phyloP scores from a whole-genome alignment of 2,113 vertebrate species.

The Cyanoderma ruficeps region DNA sequence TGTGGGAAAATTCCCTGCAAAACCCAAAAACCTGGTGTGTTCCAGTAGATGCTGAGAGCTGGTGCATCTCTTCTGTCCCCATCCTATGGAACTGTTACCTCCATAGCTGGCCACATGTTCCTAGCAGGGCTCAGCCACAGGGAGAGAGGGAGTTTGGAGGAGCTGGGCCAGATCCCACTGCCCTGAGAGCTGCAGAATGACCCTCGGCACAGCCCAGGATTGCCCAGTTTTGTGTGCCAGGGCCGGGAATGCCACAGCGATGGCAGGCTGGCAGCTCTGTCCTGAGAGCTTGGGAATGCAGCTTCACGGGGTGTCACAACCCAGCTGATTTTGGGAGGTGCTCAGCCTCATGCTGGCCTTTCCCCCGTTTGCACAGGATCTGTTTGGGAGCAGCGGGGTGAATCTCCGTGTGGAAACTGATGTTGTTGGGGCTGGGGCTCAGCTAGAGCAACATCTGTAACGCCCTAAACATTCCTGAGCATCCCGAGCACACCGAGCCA shows the following conservation, averaged over 20 bases:
- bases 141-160: neutral
- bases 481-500: neutral
- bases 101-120: accelerated
- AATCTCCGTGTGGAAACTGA: neutral
- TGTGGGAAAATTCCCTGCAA: neutral
- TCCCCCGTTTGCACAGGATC: neutral
- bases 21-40: neutral
- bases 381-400: neutral
- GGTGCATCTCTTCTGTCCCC: accelerated
- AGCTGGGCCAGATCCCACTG: neutral
- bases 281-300: neutral
- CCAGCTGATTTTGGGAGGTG: neutral
- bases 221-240: neutral
- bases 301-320: accelerated
- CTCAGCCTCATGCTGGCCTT: neutral
- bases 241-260: accelerated
- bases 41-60: neutral
- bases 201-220: neutral
- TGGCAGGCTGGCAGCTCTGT: accelerated
- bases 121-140: neutral
- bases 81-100: accelerated
- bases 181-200: neutral
- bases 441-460: neutral
- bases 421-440: neutral
- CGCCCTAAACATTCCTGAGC: neutral